Percentiles rank a stretch among this genome's conserved stretches.
Evolutionary conservation across 2,113 vertebrate species (phyloP).

Genomic region (Diadophis punctatus): DNA sequence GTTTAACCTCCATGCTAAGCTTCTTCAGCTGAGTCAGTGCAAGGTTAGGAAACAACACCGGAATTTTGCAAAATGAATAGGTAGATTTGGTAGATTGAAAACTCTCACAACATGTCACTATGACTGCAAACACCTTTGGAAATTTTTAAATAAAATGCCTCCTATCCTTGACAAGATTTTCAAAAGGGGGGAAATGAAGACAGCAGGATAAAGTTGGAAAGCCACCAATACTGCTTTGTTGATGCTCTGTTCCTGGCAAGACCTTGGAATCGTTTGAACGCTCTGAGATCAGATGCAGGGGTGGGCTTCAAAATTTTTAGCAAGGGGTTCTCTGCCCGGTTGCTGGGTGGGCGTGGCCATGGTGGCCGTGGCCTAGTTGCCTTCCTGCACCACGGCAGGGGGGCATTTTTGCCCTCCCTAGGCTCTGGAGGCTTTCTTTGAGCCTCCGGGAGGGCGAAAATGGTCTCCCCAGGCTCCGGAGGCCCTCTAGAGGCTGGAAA

Average conservation of each 20-base stretch:
- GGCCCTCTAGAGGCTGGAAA: too few relatives aligned
- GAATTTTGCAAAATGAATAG: neutral
- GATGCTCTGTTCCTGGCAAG: neutral
- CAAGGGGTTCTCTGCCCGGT: too few relatives aligned
- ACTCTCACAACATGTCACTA: neutral
- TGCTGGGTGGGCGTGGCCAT: too few relatives aligned
- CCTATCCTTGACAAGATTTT: neutral
- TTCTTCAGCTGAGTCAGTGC: neutral
- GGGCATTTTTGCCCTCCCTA: too few relatives aligned
- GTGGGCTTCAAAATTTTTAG: too few relatives aligned
- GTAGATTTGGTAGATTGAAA: neutral
- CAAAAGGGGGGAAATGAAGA: neutral
- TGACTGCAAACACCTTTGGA: neutral
- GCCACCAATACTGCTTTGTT: neutral
- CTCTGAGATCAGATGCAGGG: neutral
- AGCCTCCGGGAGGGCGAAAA: too few relatives aligned
- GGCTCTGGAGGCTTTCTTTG: too few relatives aligned
- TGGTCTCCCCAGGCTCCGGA: too few relatives aligned
- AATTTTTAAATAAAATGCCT: neutral
- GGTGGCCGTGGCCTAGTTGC: too few relatives aligned
- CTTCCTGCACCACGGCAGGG: too few relatives aligned
- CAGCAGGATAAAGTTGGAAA: neutral
- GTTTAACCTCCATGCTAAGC: neutral
- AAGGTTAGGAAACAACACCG: neutral
- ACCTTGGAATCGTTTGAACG: neutral